Base-by-base conservation (phyloP, 2,113 vertebrate species). In the Dicrurus megarhynchus region DNA sequence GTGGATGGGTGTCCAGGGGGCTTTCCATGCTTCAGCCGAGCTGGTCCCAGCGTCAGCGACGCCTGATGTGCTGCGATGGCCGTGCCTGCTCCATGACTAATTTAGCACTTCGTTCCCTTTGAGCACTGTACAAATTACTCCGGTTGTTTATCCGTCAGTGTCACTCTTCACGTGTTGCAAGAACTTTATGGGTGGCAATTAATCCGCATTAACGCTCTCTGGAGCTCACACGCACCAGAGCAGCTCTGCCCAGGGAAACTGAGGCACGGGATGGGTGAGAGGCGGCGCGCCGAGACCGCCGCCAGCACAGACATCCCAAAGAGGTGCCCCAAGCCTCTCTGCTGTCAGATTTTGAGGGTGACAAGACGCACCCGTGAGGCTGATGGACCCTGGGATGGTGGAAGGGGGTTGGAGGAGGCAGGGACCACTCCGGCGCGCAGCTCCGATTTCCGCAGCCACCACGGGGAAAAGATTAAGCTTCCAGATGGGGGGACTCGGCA, bases 241-340 rank as follows among this genome's bases (percentile, higher is more conserved):
- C 4, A 14, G 24, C 5, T 44, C 63, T 47, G 27, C 39, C 2
- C 13, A 3, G 88, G 64, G 92, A 96, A 96, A 95, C 91, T 75
- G 95, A 96, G 95, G 93, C 71, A 14, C 1, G 0, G 60, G 21
- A 17, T 12, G 37, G 21, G 14, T 11, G 4, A 13, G 4, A 13
- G 12, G 35, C 15, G 4, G 12, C 11, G 5, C 0, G 4, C 18
- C 0, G 1, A n/a, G 22, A 24, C 19, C 9, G 1, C 7, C 0
- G 50, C 28, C 26, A 24, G 26, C 6, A 4, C 1, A 2, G 4
- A 7, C 33, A 44, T 5, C 83, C 39, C 52, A 10, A 32, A 56
- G 0, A 2, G 0, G 2, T 61, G 23, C 5, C 41, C 32, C 37
- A 12, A 10, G 7, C 22, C 57, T 16, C 26, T 63, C 12, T 6